Base-by-base conservation (phyloP, 1,140 invertebrate species). In the Meloidogyne floridensis region DNA sequence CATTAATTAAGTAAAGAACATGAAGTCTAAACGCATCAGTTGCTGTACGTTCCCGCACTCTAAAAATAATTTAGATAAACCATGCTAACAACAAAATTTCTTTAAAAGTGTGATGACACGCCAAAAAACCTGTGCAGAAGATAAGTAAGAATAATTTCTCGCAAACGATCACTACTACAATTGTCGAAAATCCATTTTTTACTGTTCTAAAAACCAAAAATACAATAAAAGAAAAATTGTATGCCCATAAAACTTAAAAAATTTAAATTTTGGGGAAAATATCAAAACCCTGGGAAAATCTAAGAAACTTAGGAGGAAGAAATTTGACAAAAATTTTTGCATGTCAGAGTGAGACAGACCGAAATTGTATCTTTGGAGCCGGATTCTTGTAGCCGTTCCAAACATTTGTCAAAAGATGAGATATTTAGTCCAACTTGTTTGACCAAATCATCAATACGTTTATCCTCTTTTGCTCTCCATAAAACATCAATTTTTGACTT, bases 151-250 rank as follows among this genome's bases (percentile, higher is more conserved):
- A 89, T 81, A 42, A 89, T 81, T 82, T 87, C 87, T 73, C 87
- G 82, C 71, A 86, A 72, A 56, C 85, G 84, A 80, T 87, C 87
- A 32, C 77, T 87, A 10, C 75, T 74, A 77, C 87, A 88, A 76
- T 87, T 80, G 51, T 89, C 87, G 76, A 89, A 85, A 80, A 87
- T 87, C 87, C 87, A 87, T 54, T 87, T 86, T 75, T 87, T 87
- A 47, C 75, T 71, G 47, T 82, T 88, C 84, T 87, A 72, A 86
- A 86, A 79, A 82, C n/a, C 43, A n/a, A 47, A n/a, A 9, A 59
- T 59, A 15, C 42, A 53, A 77, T 42, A 77, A 11, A 78, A 18
- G 18, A 83, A 42, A 71, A 71, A 18, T 71, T 71, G 32, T 42
- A 71, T 71, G 70, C 32, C 32, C 32, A 20, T 32, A 71, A 71